A percentile compares a stretch with the other conserved stretches of the same genome.
These are phyloP conservation scores for Euglossa dilemma DNA, from an alignment of 1,140 invertebrate species.

Conservation along the genomic window DNA sequence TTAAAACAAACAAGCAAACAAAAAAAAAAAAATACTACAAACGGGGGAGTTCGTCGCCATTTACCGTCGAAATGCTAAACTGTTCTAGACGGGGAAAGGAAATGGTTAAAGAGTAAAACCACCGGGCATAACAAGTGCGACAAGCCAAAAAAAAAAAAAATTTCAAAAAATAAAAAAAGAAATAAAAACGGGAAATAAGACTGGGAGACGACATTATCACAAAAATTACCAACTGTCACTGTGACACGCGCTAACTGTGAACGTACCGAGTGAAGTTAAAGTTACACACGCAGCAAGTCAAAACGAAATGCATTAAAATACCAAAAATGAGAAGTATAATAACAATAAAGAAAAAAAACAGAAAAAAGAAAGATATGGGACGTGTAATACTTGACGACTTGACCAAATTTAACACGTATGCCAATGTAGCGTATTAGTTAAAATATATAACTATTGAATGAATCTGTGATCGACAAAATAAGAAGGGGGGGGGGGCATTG, in stretches of 20 bases:
- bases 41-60: constrained; percentile 44
- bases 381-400: constrained; percentile 52
- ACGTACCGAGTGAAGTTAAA: constrained; percentile 66
- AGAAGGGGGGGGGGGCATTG: neutral
- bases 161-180: neutral
- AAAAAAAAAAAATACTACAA: constrained; percentile 35
- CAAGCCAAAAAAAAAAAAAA: constrained; percentile 31
- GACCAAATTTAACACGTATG: constrained; percentile 55
- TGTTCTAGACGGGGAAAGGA: constrained; percentile 39
- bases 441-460: constrained; percentile 22
- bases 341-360: constrained; percentile 28
- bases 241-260: constrained; percentile 65
- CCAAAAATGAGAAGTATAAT: constrained; percentile 28
- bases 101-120: constrained; percentile 34
- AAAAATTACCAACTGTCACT: constrained; percentile 40
- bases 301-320: constrained; percentile 34
- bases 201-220: constrained; percentile 55
- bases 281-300: constrained; percentile 27
- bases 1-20: constrained; percentile 37
- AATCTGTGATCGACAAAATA: neutral
- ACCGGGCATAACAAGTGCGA: constrained; percentile 53
- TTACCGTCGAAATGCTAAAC: constrained; percentile 21
- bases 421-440: constrained; percentile 48
- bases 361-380: constrained; percentile 36
- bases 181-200: constrained; percentile 28